These are phyloP conservation scores for Malurus elegans DNA, from an alignment of 2,113 vertebrate species.

Conservation along the genomic window DNA sequence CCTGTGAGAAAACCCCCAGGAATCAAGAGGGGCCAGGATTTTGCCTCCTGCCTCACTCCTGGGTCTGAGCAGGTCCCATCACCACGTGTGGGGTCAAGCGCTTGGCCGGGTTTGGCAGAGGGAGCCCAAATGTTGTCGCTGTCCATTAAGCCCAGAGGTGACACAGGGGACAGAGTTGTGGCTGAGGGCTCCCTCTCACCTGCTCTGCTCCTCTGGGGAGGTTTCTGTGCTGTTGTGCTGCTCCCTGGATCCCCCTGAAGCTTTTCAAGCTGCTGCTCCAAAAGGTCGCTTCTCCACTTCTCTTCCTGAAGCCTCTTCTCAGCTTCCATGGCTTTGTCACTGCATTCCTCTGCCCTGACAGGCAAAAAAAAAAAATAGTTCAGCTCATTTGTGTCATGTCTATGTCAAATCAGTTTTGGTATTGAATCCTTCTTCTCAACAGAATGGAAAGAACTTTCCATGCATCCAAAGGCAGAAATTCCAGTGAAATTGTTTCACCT, in stretches of 20 bases:
- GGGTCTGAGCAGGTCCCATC: background rate
- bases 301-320: slow-evolving; percentile 78
- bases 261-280: slow-evolving; percentile 81
- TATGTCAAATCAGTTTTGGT: background rate
- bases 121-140: background rate
- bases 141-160: background rate
- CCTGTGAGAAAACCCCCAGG: background rate
- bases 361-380: background rate
- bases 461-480: background rate
- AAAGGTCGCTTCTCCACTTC: background rate
- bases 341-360: slow-evolving; percentile 74
- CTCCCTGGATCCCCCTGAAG: slow-evolving; percentile 64
- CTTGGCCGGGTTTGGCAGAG: background rate
- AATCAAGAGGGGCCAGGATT: background rate
- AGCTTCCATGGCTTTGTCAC: slow-evolving; percentile 48
- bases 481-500: background rate
- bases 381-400: background rate
- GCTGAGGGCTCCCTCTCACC: slow-evolving; percentile 16
- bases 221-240: background rate
- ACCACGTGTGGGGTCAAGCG: background rate
- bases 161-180: fast-evolving
- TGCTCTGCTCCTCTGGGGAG: slow-evolving; percentile 10
- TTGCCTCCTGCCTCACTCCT: background rate
- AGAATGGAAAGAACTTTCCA: background rate
- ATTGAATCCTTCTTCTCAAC: background rate